Conservation (phyloP, 2,113 vertebrate genomes). For the Ploceus nigricollis region DNA sequence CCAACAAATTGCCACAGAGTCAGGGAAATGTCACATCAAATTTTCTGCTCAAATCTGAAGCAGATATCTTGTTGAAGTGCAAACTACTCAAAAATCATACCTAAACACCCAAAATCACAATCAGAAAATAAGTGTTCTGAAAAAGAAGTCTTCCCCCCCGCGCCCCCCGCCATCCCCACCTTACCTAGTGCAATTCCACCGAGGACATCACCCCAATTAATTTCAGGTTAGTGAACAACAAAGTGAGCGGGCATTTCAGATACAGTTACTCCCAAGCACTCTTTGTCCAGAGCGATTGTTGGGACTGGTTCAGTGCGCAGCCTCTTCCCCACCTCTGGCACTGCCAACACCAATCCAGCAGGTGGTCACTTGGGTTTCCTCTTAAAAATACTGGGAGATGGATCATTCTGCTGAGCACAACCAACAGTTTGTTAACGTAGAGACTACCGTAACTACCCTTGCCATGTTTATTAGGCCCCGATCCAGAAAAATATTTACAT, state of each 20-base stretch:
- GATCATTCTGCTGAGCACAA: background rate
- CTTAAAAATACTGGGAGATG: background rate
- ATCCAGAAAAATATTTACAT: conserved; percentile 48
- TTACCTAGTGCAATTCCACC: background rate
- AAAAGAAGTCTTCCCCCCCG: background rate
- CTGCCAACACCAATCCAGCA: background rate
- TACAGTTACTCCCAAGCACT: background rate
- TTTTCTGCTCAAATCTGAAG: conserved; percentile 1
- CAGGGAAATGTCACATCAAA: background rate
- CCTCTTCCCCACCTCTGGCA: background rate
- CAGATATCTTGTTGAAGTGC: background rate
- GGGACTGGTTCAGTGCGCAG: accelerated
- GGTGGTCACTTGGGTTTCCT: background rate
- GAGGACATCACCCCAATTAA: background rate
- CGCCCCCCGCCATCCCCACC: background rate
- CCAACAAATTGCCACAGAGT: background rate
- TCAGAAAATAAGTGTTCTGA: background rate
- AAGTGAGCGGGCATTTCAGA: background rate
- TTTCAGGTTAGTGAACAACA: background rate
- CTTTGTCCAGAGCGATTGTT: background rate
- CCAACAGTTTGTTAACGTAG: background rate
- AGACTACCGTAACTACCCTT: background rate
- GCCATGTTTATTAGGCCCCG: background rate
- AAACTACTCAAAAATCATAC: background rate
- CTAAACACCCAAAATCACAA: background rate